Conservation (phyloP, 2,113 vertebrate species). For the Odontophorus gujanensis region DNA sequence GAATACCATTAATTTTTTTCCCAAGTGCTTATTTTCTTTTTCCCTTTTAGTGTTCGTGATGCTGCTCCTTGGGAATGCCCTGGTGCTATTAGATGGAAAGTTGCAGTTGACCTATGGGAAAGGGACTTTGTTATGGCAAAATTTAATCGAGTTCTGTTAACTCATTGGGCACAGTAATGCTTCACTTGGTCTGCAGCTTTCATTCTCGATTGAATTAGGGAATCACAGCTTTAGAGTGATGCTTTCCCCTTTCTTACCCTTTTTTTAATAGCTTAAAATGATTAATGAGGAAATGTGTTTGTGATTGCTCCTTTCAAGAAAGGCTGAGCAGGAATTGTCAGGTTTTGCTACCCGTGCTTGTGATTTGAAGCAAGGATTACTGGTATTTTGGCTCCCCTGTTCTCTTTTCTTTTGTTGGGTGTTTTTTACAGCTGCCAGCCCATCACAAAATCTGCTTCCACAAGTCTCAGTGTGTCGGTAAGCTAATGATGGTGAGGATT, state of each 20-base stretch:
- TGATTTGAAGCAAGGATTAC: not conserved
- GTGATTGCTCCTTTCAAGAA: not conserved
- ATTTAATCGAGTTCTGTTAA: not conserved
- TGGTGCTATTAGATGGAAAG: not conserved
- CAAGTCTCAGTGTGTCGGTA: fast-evolving
- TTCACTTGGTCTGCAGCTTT: not conserved
- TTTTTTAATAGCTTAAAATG: not conserved
- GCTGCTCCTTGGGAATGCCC: not conserved
- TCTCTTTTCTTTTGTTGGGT: not conserved
- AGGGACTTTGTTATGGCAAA: not conserved
- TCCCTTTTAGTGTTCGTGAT: not conserved
- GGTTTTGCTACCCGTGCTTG: not conserved
- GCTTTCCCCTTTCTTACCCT: fast-evolving
- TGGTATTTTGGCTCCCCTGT: not conserved
- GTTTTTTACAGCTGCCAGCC: not conserved
- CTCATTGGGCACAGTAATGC: too few relatives aligned
- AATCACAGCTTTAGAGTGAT: not conserved
- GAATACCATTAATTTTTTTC: fast-evolving
- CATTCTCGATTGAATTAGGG: not conserved
- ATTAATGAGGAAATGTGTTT: not conserved
- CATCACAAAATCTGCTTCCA: fast-evolving
- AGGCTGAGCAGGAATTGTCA: not conserved
- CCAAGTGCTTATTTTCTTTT: not conserved
- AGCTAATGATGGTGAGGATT: not conserved
- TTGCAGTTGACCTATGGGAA: fast-evolving